Evolutionary conservation across 2,797 vertebrate genomes (phyloP).

Genomic region (Tragopan temminckii): DNA sequence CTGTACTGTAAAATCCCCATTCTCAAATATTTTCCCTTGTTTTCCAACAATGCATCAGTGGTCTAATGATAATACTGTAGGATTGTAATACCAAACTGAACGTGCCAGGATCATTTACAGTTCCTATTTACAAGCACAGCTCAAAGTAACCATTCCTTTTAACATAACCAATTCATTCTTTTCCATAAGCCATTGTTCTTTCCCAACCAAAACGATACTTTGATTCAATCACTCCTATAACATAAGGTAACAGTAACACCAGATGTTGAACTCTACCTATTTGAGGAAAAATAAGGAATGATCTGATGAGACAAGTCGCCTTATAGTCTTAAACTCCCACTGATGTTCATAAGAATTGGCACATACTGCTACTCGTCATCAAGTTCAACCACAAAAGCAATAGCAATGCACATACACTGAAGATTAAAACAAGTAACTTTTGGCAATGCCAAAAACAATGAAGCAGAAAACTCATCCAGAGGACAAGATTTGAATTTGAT

Average conservation of each 20-base stretch:
- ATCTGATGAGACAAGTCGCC: not conserved
- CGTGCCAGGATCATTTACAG: not conserved
- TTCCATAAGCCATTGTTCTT: not conserved
- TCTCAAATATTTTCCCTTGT: fast-evolving
- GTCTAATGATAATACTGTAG: not conserved
- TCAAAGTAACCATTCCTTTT: not conserved
- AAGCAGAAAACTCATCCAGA: not conserved
- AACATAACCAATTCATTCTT: not conserved
- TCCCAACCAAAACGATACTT: not conserved
- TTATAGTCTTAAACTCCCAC: not conserved
- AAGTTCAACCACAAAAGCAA: not conserved
- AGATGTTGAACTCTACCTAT: not conserved
- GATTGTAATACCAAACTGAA: not conserved
- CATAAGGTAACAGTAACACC: not conserved
- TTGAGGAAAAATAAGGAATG: not conserved
- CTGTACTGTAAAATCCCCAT: not conserved
- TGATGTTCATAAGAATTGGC: not conserved
- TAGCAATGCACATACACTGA: not conserved
- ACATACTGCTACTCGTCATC: not conserved
- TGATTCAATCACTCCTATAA: not conserved
- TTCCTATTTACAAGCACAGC: not conserved
- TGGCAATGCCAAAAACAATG: not conserved
- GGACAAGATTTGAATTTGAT: not conserved
- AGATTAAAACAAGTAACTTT: not conserved
- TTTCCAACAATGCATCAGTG: not conserved